Conservation (phyloP, 2,797 vertebrate species). For the Peromyscus aztecus region DNA sequence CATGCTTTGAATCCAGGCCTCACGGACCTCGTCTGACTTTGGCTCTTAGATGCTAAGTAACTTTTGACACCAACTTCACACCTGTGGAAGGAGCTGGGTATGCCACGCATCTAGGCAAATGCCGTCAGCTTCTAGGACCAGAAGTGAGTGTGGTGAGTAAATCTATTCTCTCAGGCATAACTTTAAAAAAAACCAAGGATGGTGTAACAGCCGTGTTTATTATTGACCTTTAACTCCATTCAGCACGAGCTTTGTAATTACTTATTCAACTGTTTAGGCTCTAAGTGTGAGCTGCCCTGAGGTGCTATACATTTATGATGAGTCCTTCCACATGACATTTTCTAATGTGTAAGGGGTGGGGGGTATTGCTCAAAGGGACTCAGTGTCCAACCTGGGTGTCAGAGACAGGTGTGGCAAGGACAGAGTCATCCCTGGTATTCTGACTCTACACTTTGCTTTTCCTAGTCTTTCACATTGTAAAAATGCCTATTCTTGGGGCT, state of each 20-base stretch:
- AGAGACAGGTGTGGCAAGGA: background rate
- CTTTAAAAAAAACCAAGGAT: background rate
- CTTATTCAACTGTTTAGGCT: background rate
- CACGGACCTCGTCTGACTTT: rapidly evolving
- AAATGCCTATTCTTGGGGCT: background rate
- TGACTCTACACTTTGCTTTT: no score
- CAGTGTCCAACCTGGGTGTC: background rate
- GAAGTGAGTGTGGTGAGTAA: background rate
- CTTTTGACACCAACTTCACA: background rate
- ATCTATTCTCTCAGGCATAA: background rate
- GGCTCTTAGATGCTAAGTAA: background rate
- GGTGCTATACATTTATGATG: background rate
- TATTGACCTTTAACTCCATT: background rate
- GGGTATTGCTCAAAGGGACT: background rate
- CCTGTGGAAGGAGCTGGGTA: background rate
- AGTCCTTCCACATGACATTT: background rate
- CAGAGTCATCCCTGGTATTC: background rate
- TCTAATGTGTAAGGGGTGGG: background rate
- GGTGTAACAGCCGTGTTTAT: background rate
- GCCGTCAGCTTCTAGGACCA: background rate
- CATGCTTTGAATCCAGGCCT: background rate
- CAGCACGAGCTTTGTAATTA: background rate
- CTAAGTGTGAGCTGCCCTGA: background rate
- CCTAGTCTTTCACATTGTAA: background rate
- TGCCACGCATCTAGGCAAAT: background rate